Evolutionary conservation across 2,113 vertebrate species (phyloP), one percentile per base, ranked within the genome.

Genomic region (Tyto alba): DNA sequence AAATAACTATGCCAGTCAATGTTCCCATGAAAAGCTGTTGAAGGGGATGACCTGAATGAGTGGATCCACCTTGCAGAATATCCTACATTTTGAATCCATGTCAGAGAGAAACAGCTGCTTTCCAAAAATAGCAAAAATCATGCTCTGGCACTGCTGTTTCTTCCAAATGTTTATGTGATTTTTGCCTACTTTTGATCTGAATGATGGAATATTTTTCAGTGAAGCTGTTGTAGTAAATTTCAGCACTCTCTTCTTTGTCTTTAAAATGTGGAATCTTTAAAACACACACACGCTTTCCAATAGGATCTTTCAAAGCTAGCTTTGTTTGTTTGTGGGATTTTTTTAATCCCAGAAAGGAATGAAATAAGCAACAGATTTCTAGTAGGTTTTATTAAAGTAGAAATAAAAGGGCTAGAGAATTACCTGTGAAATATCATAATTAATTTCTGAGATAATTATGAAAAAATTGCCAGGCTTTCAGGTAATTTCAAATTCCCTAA

Each of bases 401-500:
- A 9, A 80, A 90, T 59, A 7, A 93, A 89, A 77, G 63, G 41
- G n/a, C 16, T 67, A 34, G n/a, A 75, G 32, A 59, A 95, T 95
- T 81, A 92, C 45, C 77, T 68, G n/a, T 88, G 73, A 71, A 72
- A 75, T 55, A 73, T 69, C 74, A 53, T 91, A 81, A 91, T 80
- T 84, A 13, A 84, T 95, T 91, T 86, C 40, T 86, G 75, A 90
- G 59, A 82, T 80, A 75, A 85, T 72, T 89, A 78, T 63, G 13
- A 55, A 84, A 94, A 47, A 53, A 53, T 34, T 80, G 40, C 62
- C 59, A 89, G 56, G 40, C 59, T 68, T 83, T 63, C 38, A 76
- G 57, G 62, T 88, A 93, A 93, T 85, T 96, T 95, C 67, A 85
- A n/a, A 57, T 92, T 77, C 60, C 68, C 60, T 84, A 92, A 94